phyloP scores from a whole-genome alignment of 2,113 vertebrate species.

The Callocephalon fimbriatum region DNA sequence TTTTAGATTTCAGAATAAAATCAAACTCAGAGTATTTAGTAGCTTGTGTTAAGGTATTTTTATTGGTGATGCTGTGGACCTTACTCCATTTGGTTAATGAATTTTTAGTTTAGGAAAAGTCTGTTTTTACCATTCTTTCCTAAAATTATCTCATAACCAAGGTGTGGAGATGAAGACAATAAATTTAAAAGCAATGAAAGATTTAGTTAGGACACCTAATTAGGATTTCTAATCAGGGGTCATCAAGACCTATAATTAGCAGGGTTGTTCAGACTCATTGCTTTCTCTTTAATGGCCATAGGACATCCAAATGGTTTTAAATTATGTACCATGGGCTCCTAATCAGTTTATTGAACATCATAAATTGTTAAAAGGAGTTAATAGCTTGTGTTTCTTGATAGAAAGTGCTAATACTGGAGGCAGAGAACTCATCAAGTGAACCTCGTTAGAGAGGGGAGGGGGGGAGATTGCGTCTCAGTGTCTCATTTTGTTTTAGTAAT shows the following conservation, averaged over 20 bases:
- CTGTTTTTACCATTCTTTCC: slow-evolving; percentile 27
- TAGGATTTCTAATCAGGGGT: slow-evolving; percentile 90
- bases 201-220: slow-evolving; percentile 86
- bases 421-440: slow-evolving; percentile 74
- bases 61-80: neutral
- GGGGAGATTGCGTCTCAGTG: slow-evolving; percentile 59
- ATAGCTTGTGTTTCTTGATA: slow-evolving; percentile 76
- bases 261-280: slow-evolving; percentile 80
- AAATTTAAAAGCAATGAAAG: slow-evolving; percentile 72
- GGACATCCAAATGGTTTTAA: slow-evolving; percentile 79
- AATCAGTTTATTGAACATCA: slow-evolving; percentile 87
- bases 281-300: slow-evolving; percentile 79
- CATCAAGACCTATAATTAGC: slow-evolving; percentile 89
- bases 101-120: slow-evolving; percentile 9
- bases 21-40: neutral
- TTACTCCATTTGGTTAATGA: neutral
- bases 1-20: neutral
- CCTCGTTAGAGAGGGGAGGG: slow-evolving; percentile 63
- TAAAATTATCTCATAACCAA: slow-evolving; percentile 32
- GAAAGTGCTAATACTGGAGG: slow-evolving; percentile 72
- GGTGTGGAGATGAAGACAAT: slow-evolving; percentile 57
- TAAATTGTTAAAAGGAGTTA: slow-evolving; percentile 87
- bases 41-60: neutral
- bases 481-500: slow-evolving; percentile 83
- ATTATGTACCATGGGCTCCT: slow-evolving; percentile 75